Base-by-base conservation (phyloP, 2,113 vertebrate species). In the Neogobius melanostomus region DNA sequence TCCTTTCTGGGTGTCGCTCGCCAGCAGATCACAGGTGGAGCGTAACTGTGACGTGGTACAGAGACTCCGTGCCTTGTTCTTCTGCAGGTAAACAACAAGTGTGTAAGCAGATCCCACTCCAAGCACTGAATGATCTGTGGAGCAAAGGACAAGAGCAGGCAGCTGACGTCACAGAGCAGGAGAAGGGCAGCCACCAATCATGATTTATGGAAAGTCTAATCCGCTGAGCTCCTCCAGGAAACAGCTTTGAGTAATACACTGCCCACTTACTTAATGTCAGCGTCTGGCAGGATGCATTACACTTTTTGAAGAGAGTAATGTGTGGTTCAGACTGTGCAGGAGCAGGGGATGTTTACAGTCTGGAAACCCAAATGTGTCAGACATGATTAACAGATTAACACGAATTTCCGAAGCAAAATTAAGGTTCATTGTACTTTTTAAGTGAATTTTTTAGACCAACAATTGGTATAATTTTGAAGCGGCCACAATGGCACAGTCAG, bases 121-220 rank as follows among this genome's bases (percentile, higher is more conserved):
- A 64, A 69, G 61, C 48, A 50, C 62, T 42, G 69, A 76, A 61
- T 46, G 61, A 67, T 76, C 16, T 46, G 69, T 72, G 68, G 48
- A 57, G 68, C 68, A 44, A 61, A 66, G 53, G 69, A 66, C 77
- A 76, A 80, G 61, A 66, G 59, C 64, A 80, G 56, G 44, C 68
- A 57, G 75, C 51, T 63, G 75, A 68, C 63, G 49, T 82, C 81
- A 75, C 67, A 43, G 66, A 73, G 71, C 66, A 67, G 65, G 4
- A 42, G 61, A 73, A 79, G 17, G 17, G 68, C 76, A 49, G 42
- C 54, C 51, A 74, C 47, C 64, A 65, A 28, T 14, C 59, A 78
- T 79, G 82, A 84, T 78, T 45, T 68, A 81, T 74, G 66, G 66
- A 66, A 77, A 62, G 72, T 77, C 82, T 69, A 84, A 76, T 89